phyloP scores from a whole-genome alignment of 2,797 vertebrate species.

The Trematomus bernacchii region DNA sequence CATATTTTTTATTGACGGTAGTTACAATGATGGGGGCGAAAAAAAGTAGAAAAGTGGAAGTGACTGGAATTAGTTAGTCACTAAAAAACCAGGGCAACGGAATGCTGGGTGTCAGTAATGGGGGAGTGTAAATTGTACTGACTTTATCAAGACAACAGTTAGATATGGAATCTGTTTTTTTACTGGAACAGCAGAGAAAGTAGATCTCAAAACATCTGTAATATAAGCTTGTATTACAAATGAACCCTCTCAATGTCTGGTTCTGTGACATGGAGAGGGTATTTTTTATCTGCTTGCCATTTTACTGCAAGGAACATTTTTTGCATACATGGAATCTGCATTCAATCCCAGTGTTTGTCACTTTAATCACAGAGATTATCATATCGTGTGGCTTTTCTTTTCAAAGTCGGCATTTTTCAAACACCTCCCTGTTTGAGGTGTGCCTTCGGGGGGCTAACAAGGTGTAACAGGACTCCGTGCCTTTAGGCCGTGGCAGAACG shows the following conservation, averaged over 20 bases:
- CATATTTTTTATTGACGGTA: neutral
- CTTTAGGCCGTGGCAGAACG: constrained; percentile 40
- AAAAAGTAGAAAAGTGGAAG: neutral
- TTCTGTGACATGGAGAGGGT: neutral
- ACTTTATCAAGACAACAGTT: neutral
- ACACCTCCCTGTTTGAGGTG: constrained; percentile 36
- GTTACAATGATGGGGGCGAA: neutral
- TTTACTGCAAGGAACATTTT: neutral
- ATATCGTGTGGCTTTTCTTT: neutral
- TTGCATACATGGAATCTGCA: neutral
- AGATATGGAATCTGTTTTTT: neutral
- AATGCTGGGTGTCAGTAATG: too few species aligned
- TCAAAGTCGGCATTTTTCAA: constrained; percentile 20
- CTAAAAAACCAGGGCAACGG: neutral
- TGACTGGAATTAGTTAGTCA: neutral
- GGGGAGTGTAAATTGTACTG: neutral
- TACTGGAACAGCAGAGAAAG: neutral
- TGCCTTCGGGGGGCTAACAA: constrained; percentile 46
- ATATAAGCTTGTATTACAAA: neutral
- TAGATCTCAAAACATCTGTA: neutral
- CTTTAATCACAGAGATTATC: constrained; percentile 14
- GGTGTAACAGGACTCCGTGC: constrained; percentile 59
- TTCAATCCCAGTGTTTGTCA: neutral
- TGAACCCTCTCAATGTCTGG: neutral
- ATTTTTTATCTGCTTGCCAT: neutral